Percentiles rank a stretch among this genome's conserved stretches.
Evolutionary conservation across 2,797 vertebrate genomes (phyloP).

Genomic region (Gambelia wislizenii): DNA sequence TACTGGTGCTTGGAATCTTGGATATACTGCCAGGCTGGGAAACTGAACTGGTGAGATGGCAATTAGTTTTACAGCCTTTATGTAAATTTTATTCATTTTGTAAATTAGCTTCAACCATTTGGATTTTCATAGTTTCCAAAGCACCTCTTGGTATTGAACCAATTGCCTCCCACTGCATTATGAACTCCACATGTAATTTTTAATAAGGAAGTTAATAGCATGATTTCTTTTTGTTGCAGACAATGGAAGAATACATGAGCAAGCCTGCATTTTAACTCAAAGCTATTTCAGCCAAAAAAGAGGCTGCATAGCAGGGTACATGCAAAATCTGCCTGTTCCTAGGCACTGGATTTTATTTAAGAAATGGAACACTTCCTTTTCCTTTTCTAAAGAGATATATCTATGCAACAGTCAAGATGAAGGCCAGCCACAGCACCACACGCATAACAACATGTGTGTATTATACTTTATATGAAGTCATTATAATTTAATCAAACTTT

Average conservation of each 20-base stretch:
- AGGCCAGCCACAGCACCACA: slow-evolving; percentile 70
- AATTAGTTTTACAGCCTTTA: not conserved
- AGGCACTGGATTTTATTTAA: slow-evolving; percentile 57
- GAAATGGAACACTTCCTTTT: slow-evolving; percentile 59
- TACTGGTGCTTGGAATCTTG: not conserved
- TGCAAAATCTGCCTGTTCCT: slow-evolving; percentile 43
- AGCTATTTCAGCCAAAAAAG: slow-evolving; percentile 52
- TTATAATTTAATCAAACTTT: slow-evolving; percentile 49
- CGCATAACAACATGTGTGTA: slow-evolving; percentile 65
- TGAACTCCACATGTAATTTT: not conserved
- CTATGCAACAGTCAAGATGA: slow-evolving; percentile 72
- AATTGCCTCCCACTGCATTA: not conserved
- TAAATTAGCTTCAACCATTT: slow-evolving; percentile 7
- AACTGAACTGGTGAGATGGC: not conserved
- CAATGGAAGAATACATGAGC: slow-evolving; percentile 92
- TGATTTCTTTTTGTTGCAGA: slow-evolving; percentile 77
- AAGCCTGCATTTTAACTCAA: slow-evolving; percentile 88
- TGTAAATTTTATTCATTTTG: not conserved
- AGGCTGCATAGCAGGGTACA: slow-evolving; percentile 11
- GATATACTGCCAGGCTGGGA: not conserved
- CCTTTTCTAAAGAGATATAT: slow-evolving; percentile 56
- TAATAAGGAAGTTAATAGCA: slow-evolving; percentile 19
- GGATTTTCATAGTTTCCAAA: not conserved
- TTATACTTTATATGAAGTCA: slow-evolving; percentile 54
- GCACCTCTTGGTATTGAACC: not conserved